Base-by-base conservation (phyloP, 2,888 invertebrate species). In the Epistrophe grossulariae region DNA sequence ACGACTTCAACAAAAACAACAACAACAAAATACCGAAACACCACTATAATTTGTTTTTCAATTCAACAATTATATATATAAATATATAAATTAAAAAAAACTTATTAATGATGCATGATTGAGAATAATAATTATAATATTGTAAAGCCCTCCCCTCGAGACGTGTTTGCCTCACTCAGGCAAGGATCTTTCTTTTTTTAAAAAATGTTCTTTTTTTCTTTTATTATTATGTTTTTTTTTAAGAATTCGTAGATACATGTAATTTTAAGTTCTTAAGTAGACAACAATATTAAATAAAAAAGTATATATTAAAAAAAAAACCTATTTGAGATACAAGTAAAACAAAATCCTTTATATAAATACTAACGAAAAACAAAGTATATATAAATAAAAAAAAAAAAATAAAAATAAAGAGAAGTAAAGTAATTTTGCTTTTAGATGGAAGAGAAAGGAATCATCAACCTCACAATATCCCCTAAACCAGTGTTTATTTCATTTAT, bases 181-280 rank as follows among this genome's bases (percentile, higher is more conserved):
- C 85, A 85, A 85, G 74, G 77, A 85, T 71, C 62, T 78, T 70
- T 55, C 38, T 50, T 50, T 50, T 50, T 35, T 15, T 5, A 13
- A 13, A 77, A 57, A 70, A 70, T 80, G 57, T 71, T 79, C 74
- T 72, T 11, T 72, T 40, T 68, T 70, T 52, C 50, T 35, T 70
- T 55, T 24, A 43, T 70, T 6, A 43, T 55, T 55, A 43, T 19
- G 43, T 52, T 76, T 77, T 78, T 78, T 81, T 85, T 85, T 85
- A 85, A 82, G 85, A 85, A 85, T 85, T 85, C 85, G 57, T 81
- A 85, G 85, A 82, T 85, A 85, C 85, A 82, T 85, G 82, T 85
- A 82, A 82, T 85, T 85, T 85, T 85, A 85, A 85, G 85, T 85
- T 85, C 82, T 78, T 84, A 50, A 85, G 85, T 85, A 85, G 85